A percentile compares a stretch with the other conserved stretches of the same genome.
These are phyloP conservation scores for Zaprionus taronus DNA, from an alignment of 1,140 invertebrate genomes.

Conservation along the genomic window DNA sequence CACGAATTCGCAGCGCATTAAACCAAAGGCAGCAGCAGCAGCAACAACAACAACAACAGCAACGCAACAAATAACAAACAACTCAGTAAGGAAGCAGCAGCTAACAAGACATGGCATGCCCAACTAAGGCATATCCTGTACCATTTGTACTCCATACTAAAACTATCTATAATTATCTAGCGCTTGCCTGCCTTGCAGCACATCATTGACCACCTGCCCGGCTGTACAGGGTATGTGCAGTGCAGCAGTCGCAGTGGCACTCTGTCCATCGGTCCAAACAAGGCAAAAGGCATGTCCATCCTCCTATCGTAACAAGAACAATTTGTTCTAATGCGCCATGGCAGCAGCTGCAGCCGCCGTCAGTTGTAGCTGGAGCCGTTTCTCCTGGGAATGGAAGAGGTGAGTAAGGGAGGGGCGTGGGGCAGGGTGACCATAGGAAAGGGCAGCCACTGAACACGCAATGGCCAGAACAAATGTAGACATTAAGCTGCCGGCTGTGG, in stretches of 20 bases:
- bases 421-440: slow-evolving; percentile 43
- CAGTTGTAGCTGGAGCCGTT: slow-evolving; percentile 31
- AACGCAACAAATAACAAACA: slow-evolving; percentile 31
- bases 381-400: slow-evolving; percentile 18
- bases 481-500: slow-evolving; percentile 67
- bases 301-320: slow-evolving; percentile 80
- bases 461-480: slow-evolving; percentile 81
- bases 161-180: background rate
- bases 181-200: background rate
- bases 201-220: slow-evolving; percentile 2
- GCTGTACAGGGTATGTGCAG: slow-evolving; percentile 24
- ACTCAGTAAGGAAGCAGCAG: background rate
- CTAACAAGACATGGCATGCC: background rate
- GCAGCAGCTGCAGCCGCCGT: slow-evolving; percentile 55
- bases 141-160: background rate
- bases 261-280: slow-evolving; percentile 77
- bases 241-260: slow-evolving; percentile 60
- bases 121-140: slow-evolving; percentile 16
- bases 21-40: slow-evolving; percentile 36
- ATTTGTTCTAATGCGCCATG: slow-evolving; percentile 79
- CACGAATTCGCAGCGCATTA: slow-evolving; percentile 76
- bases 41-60: slow-evolving; percentile 7
- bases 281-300: slow-evolving; percentile 78
- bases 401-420: background rate
- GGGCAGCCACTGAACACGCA: slow-evolving; percentile 78